Percentiles rank a stretch among this genome's conserved stretches.
Evolutionary conservation across 2,797 vertebrate species (phyloP).

Genomic region (Pteronotus mesoamericanus): DNA sequence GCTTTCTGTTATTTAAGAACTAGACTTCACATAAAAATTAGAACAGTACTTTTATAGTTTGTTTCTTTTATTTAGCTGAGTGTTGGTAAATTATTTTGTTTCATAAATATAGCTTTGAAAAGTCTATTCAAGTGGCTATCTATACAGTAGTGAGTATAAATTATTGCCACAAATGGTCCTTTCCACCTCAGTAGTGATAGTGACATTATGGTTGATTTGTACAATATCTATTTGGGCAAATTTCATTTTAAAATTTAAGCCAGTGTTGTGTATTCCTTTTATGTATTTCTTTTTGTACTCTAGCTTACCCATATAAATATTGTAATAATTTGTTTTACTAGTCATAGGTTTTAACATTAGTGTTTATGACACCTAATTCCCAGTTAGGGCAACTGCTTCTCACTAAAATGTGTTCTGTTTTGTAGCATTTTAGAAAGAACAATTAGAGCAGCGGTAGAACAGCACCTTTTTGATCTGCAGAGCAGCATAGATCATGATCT

Average conservation of each 20-base stretch:
- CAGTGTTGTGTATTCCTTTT: neutral
- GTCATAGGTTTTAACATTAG: conserved; percentile 17
- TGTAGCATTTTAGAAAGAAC: conserved; percentile 92
- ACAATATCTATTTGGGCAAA: neutral
- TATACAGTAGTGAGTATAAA: neutral
- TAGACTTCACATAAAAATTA: neutral
- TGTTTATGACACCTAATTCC: neutral
- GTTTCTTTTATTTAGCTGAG: conserved; percentile 28
- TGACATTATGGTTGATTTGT: conserved; percentile 5
- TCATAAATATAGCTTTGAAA: neutral
- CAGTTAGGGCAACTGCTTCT: conserved; percentile 16
- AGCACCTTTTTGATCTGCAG: conserved; percentile 93
- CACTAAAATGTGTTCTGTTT: conserved; percentile 51
- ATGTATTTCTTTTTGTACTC: neutral
- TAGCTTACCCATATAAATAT: neutral
- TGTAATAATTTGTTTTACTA: conserved; percentile 5
- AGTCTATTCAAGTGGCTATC: neutral
- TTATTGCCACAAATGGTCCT: neutral
- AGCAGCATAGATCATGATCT: conserved; percentile 91
- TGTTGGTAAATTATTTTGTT: neutral
- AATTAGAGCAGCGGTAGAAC: conserved; percentile 93
- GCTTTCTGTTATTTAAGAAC: neutral
- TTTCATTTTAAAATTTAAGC: conserved; percentile 31
- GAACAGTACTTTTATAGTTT: neutral
- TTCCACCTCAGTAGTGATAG: neutral